Conservation (phyloP, 2,113 vertebrate genomes). For the Eleginops maclovinus region DNA sequence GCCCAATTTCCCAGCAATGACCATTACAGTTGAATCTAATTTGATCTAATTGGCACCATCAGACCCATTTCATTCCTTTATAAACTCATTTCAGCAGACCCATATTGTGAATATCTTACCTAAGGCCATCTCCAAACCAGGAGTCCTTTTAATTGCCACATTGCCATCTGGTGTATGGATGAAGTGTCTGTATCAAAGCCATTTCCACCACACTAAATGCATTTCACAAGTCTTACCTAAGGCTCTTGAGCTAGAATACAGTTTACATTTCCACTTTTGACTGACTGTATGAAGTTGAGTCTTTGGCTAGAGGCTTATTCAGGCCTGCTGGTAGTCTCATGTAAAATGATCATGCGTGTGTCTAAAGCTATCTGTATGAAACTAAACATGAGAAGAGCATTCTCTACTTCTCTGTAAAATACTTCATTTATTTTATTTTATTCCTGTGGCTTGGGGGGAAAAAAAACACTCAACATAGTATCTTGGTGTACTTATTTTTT, state of each 20-base stretch:
- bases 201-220: slow-evolving; percentile 7
- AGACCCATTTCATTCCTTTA: slow-evolving; percentile 42
- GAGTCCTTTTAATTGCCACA: slow-evolving; percentile 50
- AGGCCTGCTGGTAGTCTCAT: neutral
- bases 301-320: neutral
- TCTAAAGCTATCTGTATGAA: neutral
- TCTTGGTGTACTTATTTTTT: neutral
- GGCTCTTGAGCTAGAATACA: slow-evolving; percentile 6
- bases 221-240: slow-evolving; percentile 36
- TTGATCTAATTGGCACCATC: slow-evolving; percentile 53
- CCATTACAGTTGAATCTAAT: slow-evolving; percentile 51
- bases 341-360: neutral
- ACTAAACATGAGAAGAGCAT: neutral
- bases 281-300: slow-evolving; percentile 1
- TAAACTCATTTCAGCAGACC: slow-evolving; percentile 34
- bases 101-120: slow-evolving; percentile 47
- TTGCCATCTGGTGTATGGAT: slow-evolving; percentile 59
- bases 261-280: slow-evolving; percentile 1
- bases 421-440: too few relatives aligned
- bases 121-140: slow-evolving; percentile 37
- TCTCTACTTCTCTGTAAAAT: too few relatives aligned
- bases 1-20: slow-evolving; percentile 32
- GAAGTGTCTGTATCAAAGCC: slow-evolving; percentile 25
- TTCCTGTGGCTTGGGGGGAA: neutral
- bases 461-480: neutral